Percentiles rank a stretch among this genome's conserved stretches.
Conservation (phyloP, 2,113 vertebrate genomes). For the Coregonus clupeaformis region DNA sequence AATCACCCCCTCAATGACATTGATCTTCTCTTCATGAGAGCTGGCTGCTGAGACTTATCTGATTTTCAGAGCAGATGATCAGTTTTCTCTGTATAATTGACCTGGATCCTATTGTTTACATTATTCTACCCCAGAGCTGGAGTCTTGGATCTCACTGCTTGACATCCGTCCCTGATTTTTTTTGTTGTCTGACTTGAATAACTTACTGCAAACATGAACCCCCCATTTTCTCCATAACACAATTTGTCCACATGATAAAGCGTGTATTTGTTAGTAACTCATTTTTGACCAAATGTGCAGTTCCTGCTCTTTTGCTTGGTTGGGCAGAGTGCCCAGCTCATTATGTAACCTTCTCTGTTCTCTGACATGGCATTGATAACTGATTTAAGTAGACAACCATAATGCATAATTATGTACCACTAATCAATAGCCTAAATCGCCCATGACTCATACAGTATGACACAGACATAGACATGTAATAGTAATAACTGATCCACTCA, state of each 20-base stretch:
- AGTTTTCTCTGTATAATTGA: conserved; percentile 57
- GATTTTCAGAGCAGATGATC: conserved; percentile 55
- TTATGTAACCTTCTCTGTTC: too few species aligned
- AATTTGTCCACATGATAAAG: too few species aligned
- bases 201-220: neutral
- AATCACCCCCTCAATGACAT: conserved; percentile 50
- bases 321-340: too few species aligned
- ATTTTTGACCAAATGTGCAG: too few species aligned
- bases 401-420: neutral
- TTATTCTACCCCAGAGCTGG: conserved; percentile 42
- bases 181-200: conserved; percentile 39
- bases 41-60: conserved; percentile 55
- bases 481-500: neutral
- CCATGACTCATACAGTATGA: neutral
- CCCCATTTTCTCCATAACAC: too few species aligned
- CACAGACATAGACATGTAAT: neutral
- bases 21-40: conserved; percentile 51
- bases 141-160: conserved; percentile 52
- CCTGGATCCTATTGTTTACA: conserved; percentile 54
- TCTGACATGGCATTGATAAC: too few species aligned
- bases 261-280: too few species aligned
- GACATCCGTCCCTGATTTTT: conserved; percentile 50
- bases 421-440: neutral
- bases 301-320: too few species aligned
- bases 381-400: neutral